Evolutionary conservation across 64 coral and sea anemone genomes (phyloP).

Genomic region (Pocillopora damicornis): DNA sequence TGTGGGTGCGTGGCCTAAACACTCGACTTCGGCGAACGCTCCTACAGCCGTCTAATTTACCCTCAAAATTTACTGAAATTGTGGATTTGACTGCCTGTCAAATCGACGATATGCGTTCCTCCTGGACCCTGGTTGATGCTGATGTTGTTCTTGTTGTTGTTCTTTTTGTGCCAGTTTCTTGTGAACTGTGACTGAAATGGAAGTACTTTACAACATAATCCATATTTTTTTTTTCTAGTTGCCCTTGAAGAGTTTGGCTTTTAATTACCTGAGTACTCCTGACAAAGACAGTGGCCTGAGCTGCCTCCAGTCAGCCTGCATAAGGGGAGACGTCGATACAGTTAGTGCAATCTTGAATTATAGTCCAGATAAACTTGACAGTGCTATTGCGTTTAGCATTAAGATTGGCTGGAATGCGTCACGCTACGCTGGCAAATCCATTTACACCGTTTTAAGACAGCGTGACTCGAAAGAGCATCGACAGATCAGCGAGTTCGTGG

Average conservation of each 20-base stretch:
- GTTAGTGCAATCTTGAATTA: conserved; percentile 46
- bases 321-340: conserved; percentile 53
- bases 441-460: conserved; percentile 9
- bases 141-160: no score
- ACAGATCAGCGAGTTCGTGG: conserved; percentile 2
- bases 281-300: conserved; percentile 34
- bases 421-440: neutral
- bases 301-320: conserved; percentile 61
- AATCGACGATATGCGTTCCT: no score
- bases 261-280: conserved; percentile 8
- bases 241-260: conserved; percentile 24
- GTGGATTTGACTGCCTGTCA: no score
- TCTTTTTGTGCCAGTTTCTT: no score
- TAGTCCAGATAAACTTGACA: conserved; percentile 65
- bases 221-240: neutral
- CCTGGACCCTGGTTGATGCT: no score
- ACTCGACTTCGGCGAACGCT: no score
- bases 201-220: no score
- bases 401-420: neutral
- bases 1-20: no score
- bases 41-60: no score
- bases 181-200: no score
- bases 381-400: conserved; percentile 62
- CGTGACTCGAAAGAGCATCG: conserved; percentile 24
- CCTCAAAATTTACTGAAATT: no score